Base-by-base conservation (phyloP, 1,140 invertebrate species). In the Bombus affinis region DNA sequence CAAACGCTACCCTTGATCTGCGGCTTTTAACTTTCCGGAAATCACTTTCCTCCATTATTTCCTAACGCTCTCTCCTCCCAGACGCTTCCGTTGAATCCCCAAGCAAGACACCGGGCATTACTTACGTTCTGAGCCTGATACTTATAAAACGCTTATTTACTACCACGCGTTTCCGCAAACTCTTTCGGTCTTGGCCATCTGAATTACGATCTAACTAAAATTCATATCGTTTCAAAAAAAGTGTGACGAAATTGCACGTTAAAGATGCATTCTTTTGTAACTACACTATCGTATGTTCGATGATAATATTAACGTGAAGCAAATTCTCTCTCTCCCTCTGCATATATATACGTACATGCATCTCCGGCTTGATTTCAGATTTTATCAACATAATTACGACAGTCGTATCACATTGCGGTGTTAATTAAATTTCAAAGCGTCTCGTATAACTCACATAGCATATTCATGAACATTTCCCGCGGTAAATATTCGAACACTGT, bases 1-100 rank as follows among this genome's bases (percentile, higher is more conserved):
- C 83, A 53, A 91, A 91, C 89, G 87, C 87, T 91, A 92, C 92
- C 92, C 92, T 91, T 93, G 93, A 94, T 95, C 92, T 91, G 91
- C 88, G 91, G 94, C 93, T 94, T 94, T 95, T 94, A 94, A 94
- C 94, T 94, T 94, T 92, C 91, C 91, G 93, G 93, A 95, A 95
- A 95, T 94, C 94, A 95, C 94, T 94, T 95, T 93, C 92, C 91
- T 94, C 94, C 92, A 94, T 95, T 94, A 94, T 94, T 93, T 93
- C 91, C 91, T 89, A 86, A 87, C 85, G 90, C 91, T 91, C 88
- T 90, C 83, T 90, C 86, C 88, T 88, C 86, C 81, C 81, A 87
- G 85, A 80, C 74, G 59, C 70, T 85, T 76, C 86, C 80, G 74
- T 13, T n/a, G 78, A 87, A 72, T 62, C 68, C 76, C 32, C 22